Base-by-base conservation (phyloP, 2,113 vertebrate genomes). In the Rattus rattus region DNA sequence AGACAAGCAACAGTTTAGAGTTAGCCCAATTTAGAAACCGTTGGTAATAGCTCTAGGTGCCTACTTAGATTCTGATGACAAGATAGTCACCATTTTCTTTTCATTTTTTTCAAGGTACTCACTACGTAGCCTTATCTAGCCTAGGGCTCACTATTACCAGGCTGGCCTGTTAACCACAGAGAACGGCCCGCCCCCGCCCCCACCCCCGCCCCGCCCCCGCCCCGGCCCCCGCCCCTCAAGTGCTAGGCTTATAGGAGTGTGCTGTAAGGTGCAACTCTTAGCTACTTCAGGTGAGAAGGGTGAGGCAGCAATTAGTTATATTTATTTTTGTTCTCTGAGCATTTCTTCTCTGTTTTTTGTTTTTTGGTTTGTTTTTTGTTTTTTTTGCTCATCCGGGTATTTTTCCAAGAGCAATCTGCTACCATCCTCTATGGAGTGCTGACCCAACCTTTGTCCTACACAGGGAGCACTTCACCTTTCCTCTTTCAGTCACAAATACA, bases 21-120 rank as follows among this genome's bases (percentile, higher is more conserved):
- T 76, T 69, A 65, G 79, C 52, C 84, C 2, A 93, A 43, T 88
- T 76, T 36, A 92, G 70, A 93, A 96, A 93, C 30, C 22, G n/a
- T 92, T 75, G 36, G 39, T 30, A 67, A 54, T 11, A 61, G 43
- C 10, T 61, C 1, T 8, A 87, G 72, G 19, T 24, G 43, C 88
- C 79, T 52, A 16, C n/a, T 73, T 70, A 63, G 73, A 94, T 43
- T 43, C 81, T 75, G 63, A n/a, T 36, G 6, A 75, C 6, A 36
- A 91, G 36, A 26, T 49, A 56, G 14, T 69, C 65, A 26, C 5
- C 9, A 4, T 69, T 86, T 69, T 8, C 39, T 63, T 84, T 43
- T 19, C 11, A 43, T 43, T 65, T 67, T 47, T 86, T 72, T 88
- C 33, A 33, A 26, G 65, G 20, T 36, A 36, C 63, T 69, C 2